Percentiles rank a stretch among this genome's conserved stretches.
Evolutionary conservation across 1,140 invertebrate species (phyloP).

Genomic region (Neodiprion lecontei): DNA sequence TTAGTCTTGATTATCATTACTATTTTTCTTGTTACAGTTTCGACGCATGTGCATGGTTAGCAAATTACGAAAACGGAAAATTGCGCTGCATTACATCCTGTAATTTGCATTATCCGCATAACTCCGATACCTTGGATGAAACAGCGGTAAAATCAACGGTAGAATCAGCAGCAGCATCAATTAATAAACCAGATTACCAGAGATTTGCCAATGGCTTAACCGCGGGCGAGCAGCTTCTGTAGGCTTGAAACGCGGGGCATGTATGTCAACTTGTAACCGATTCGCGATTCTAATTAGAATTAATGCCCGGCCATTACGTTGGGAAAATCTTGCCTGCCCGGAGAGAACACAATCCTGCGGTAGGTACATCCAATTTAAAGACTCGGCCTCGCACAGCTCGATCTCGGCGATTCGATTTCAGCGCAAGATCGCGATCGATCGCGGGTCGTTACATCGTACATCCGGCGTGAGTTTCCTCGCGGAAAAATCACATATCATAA

Average conservation of each 20-base stretch:
- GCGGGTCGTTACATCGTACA: background rate
- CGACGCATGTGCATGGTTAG: too few species aligned
- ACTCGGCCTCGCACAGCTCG: background rate
- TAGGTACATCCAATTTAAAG: background rate
- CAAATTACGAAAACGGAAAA: background rate
- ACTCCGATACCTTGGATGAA: background rate
- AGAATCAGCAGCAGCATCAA: background rate
- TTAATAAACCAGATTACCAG: constrained; percentile 4
- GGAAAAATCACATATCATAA: background rate
- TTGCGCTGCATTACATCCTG: background rate
- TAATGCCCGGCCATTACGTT: background rate
- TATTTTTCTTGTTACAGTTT: too few species aligned
- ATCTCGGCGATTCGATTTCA: too few species aligned
- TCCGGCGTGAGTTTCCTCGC: background rate
- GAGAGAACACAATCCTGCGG: background rate
- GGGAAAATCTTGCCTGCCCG: background rate
- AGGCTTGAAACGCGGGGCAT: background rate
- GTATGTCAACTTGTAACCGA: background rate
- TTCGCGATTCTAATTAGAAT: background rate
- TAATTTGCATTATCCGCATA: background rate
- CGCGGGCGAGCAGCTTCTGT: background rate
- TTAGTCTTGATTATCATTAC: too few species aligned
- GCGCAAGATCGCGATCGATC: too few species aligned
- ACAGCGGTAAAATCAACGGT: background rate
- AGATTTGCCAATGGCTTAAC: constrained; percentile 2